Percentiles rank a stretch among this genome's conserved stretches.
Conservation (phyloP, 2,888 invertebrate species). For the Diarsia dahlii region DNA sequence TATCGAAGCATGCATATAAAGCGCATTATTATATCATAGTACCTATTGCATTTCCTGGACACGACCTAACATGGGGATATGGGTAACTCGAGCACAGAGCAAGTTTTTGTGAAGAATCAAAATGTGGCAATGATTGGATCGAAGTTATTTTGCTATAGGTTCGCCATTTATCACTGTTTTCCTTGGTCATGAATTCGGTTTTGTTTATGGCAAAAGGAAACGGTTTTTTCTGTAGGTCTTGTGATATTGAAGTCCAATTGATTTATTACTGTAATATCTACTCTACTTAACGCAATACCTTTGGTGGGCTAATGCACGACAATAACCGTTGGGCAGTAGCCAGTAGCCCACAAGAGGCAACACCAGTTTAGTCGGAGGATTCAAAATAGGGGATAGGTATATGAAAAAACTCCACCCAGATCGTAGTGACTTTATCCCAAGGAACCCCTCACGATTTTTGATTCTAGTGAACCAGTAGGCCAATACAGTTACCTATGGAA, state of each 20-base stretch:
- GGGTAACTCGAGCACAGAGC: constrained; percentile 47
- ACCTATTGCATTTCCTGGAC: constrained; percentile 59
- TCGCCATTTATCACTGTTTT: constrained; percentile 30
- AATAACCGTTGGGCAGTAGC: neutral
- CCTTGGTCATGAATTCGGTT: constrained; percentile 29
- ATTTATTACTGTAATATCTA: neutral
- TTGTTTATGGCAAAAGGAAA: constrained; percentile 20
- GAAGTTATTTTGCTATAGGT: constrained; percentile 34
- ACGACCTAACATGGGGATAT: constrained; percentile 52
- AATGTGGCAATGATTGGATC: constrained; percentile 29
- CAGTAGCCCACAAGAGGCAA: neutral
- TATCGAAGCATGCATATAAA: constrained; percentile 50
- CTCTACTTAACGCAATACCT: neutral
- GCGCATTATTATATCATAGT: constrained; percentile 50
- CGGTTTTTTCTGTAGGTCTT: neutral
- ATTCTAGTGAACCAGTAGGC: rapidly evolving
- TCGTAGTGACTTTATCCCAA: neutral
- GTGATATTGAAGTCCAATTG: neutral
- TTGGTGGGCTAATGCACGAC: neutral
- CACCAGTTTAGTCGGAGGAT: neutral
- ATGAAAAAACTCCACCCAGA: no score
- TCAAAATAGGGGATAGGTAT: no score
- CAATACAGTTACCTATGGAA: neutral
- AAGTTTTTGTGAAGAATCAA: constrained; percentile 48
- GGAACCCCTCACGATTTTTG: neutral